These are phyloP conservation scores for Drosophila triauraria DNA, from an alignment of 1,140 invertebrate genomes.

Conservation along the genomic window DNA sequence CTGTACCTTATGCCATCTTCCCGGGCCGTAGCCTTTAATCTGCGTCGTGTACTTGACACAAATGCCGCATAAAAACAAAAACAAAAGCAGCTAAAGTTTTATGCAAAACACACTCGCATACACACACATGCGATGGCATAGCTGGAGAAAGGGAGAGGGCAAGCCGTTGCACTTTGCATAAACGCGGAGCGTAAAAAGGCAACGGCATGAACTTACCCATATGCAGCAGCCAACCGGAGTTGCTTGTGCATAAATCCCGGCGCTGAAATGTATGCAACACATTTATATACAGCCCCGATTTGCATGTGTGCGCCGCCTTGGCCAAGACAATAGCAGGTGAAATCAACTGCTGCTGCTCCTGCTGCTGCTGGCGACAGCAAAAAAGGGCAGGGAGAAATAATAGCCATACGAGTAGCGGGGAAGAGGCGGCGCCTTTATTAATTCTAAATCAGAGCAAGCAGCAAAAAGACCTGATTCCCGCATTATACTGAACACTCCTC, in stretches of 20 bases:
- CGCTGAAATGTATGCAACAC: slow-evolving; percentile 77
- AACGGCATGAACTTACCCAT: slow-evolving; percentile 60
- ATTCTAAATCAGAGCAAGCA: slow-evolving; percentile 72
- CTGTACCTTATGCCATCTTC: slow-evolving; percentile 65
- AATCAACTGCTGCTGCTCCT: slow-evolving; percentile 63
- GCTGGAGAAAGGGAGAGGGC: not conserved
- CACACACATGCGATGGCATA: not conserved
- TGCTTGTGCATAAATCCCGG: slow-evolving; percentile 73
- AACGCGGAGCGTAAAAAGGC: slow-evolving; percentile 63
- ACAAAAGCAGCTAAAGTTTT: slow-evolving; percentile 63
- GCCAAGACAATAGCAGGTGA: slow-evolving; percentile 72
- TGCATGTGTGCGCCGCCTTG: slow-evolving; percentile 8
- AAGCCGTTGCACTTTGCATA: slow-evolving; percentile 67
- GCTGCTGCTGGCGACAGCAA: slow-evolving; percentile 56
- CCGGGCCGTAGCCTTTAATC: slow-evolving; percentile 77
- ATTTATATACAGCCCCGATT: slow-evolving; percentile 59
- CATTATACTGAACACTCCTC: slow-evolving; percentile 13
- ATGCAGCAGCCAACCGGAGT: slow-evolving; percentile 59
- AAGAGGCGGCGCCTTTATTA: slow-evolving; percentile 62
- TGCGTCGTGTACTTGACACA: slow-evolving; percentile 81
- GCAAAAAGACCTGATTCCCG: slow-evolving; percentile 1
- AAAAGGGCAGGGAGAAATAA: slow-evolving; percentile 20
- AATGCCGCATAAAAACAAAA: slow-evolving; percentile 76
- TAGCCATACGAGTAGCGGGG: slow-evolving; percentile 2
- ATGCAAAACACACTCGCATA: slow-evolving; percentile 51